Evolutionary conservation across 2,888 invertebrate genomes (phyloP).

Genomic region (Automeris io): DNA sequence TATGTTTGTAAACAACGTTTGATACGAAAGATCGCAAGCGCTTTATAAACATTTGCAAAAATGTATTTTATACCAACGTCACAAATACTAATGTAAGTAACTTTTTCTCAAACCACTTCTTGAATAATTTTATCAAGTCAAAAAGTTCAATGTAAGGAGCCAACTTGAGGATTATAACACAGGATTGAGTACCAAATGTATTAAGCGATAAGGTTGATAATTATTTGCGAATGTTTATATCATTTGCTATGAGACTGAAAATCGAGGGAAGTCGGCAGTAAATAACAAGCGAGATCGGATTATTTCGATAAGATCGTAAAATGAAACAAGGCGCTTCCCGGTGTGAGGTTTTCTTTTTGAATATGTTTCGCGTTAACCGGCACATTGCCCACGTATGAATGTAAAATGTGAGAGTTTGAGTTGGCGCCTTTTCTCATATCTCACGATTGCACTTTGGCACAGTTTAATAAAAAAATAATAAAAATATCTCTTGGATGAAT

Average conservation of each 20-base stretch:
- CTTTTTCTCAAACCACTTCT: constrained; percentile 35
- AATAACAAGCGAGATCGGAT: constrained; percentile 74
- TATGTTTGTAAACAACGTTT: constrained; percentile 31
- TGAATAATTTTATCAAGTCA: constrained; percentile 28
- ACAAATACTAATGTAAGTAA: constrained; percentile 35
- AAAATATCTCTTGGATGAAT: neutral
- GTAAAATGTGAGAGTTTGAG: constrained; percentile 45
- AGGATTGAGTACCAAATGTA: constrained; percentile 41
- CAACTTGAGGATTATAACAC: constrained; percentile 30
- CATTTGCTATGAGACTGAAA: constrained; percentile 45
- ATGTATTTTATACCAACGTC: constrained; percentile 42
- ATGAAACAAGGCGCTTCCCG: constrained; percentile 70
- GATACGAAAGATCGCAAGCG: constrained; percentile 38
- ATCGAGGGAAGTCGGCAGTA: constrained; percentile 67
- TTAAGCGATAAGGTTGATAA: constrained; percentile 46
- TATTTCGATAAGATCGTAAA: constrained; percentile 77
- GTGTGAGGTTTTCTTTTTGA: constrained; percentile 62
- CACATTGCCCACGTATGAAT: constrained; percentile 42
- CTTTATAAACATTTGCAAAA: constrained; percentile 28
- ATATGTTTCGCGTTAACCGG: constrained; percentile 53
- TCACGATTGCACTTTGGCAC: constrained; percentile 19
- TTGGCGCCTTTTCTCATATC: constrained; percentile 30
- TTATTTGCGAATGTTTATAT: constrained; percentile 31
- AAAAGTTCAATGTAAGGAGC: constrained; percentile 44
- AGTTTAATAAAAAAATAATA: neutral